These are phyloP conservation scores for Antidorcas marsupialis DNA, from an alignment of 2,113 vertebrate genomes.

Conservation along the genomic window DNA sequence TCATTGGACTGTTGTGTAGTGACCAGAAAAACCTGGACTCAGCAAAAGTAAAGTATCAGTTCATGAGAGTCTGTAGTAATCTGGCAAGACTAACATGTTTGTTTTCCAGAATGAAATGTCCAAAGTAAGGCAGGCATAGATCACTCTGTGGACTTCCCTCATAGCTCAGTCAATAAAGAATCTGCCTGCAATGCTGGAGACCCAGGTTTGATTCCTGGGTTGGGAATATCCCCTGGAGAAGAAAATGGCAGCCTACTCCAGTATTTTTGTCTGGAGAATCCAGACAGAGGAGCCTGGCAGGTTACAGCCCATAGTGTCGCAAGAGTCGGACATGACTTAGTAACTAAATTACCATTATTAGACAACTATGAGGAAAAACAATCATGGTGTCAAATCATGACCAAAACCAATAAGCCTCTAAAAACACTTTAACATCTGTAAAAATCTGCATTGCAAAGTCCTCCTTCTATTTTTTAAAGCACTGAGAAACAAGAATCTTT, in stretches of 20 bases:
- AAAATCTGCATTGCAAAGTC: not conserved
- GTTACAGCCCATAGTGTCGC: not conserved
- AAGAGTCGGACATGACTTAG: not conserved
- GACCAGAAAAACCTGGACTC: not conserved
- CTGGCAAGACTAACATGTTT: not conserved
- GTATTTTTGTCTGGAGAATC: not conserved
- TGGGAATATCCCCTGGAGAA: not conserved
- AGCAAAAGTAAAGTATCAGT: not conserved
- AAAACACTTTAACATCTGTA: not conserved
- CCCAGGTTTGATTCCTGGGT: not conserved
- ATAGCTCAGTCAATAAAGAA: not conserved
- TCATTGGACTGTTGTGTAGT: not conserved
- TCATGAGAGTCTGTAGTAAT: not conserved
- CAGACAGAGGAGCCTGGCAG: not conserved
- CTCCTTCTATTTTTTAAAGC: not conserved
- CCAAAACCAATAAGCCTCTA: not conserved
- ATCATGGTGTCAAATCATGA: not conserved
- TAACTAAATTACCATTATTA: not conserved
- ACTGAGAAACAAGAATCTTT: not conserved
- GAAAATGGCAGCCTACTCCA: not conserved
- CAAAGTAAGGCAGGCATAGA: not conserved
- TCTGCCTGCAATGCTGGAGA: not conserved
- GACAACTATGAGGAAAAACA: not conserved
- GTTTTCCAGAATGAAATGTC: not conserved
- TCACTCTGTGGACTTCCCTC: not conserved